Conservation (phyloP, 2,888 invertebrate species). For the Drosophila siamana region DNA sequence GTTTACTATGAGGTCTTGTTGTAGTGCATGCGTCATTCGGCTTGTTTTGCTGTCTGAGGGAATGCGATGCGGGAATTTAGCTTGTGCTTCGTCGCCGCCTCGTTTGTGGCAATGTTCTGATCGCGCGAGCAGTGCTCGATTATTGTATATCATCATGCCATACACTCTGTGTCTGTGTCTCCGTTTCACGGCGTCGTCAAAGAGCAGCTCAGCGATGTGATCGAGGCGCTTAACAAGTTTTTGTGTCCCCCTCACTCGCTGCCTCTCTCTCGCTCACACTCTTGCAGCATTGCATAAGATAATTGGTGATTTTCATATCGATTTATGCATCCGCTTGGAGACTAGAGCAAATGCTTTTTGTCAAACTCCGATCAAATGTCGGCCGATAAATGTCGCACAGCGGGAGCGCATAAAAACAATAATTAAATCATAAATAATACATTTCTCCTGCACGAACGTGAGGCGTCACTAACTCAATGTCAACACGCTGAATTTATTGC, state of each 20-base stretch:
- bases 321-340: slow-evolving; percentile 83
- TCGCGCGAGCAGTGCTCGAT: slow-evolving; percentile 69
- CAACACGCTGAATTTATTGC: slow-evolving; percentile 67
- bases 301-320: slow-evolving; percentile 82
- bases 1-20: too few relatives aligned
- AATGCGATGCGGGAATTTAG: background rate
- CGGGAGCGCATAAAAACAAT: slow-evolving; percentile 61
- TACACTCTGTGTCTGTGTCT: slow-evolving; percentile 3
- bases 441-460: background rate
- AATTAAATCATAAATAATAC: slow-evolving; percentile 76
- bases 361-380: slow-evolving; percentile 56
- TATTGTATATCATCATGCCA: slow-evolving; percentile 75
- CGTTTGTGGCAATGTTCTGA: slow-evolving; percentile 71
- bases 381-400: slow-evolving; percentile 62
- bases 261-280: slow-evolving; percentile 2
- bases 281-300: slow-evolving; percentile 70
- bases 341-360: slow-evolving; percentile 43
- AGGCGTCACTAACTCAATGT: slow-evolving; percentile 55
- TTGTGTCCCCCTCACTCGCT: background rate
- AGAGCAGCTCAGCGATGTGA: slow-evolving; percentile 4
- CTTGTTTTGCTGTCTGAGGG: background rate
- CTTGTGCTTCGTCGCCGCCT: slow-evolving; percentile 42
- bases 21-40: slow-evolving; percentile 37
- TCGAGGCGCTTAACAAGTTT: slow-evolving; percentile 71
- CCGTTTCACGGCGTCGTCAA: slow-evolving; percentile 15